Conservation (phyloP, 2,797 vertebrate species). For the Leucoraja ocellata region DNA sequence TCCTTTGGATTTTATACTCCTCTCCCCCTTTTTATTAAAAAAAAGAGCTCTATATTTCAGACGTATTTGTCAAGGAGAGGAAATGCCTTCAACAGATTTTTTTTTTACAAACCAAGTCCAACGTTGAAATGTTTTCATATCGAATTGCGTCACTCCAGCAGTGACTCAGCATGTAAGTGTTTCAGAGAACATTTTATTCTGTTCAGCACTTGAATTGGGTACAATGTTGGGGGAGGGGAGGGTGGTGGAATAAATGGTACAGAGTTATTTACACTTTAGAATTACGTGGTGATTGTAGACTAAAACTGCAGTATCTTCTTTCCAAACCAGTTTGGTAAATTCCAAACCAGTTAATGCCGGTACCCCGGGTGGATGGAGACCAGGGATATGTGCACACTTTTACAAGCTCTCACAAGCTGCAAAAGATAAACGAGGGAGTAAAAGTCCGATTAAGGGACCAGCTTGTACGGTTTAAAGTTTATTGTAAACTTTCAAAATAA, state of each 20-base stretch:
- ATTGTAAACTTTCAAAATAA: not conserved
- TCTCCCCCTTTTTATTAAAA: not conserved
- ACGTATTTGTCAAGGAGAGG: not conserved
- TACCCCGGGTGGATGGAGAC: not conserved
- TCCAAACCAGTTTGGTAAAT: not conserved
- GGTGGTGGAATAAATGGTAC: not conserved
- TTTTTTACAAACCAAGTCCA: not conserved
- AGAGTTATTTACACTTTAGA: conserved; percentile 26
- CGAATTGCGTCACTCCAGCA: conserved; percentile 28
- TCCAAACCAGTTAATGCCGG: not conserved
- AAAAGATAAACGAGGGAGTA: not conserved
- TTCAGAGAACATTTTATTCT: conserved; percentile 28
- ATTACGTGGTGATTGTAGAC: conserved; percentile 20
- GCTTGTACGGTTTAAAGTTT: not conserved
- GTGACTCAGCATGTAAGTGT: conserved; percentile 25
- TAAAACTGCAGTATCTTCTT: conserved; percentile 22
- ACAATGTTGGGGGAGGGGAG: not conserved
- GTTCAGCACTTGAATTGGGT: conserved; percentile 30
- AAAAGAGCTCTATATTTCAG: not conserved
- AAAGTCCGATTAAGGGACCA: not conserved
- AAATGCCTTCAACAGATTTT: conserved; percentile 6
- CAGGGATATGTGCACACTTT: not conserved
- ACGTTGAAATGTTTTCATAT: conserved; percentile 17
- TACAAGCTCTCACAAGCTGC: not conserved
- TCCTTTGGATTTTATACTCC: not conserved